Evolutionary conservation across 1,140 invertebrate genomes (phyloP), one percentile per base, ranked within the genome.

Genomic region (Coptotermes formosanus): DNA sequence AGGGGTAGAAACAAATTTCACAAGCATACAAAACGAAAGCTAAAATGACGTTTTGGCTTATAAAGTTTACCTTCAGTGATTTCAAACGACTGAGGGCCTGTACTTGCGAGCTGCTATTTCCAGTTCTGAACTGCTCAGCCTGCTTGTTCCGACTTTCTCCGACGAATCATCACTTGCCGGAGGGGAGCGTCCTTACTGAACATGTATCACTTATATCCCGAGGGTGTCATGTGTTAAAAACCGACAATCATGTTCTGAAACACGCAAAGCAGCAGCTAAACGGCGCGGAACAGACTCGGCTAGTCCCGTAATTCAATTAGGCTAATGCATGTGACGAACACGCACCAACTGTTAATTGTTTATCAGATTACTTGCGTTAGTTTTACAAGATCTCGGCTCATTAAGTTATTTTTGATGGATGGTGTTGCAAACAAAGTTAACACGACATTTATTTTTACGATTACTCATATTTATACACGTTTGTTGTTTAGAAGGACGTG

Each of bases 141-240:
- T 55, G 52, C 1, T 21, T 16, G 52, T 21, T 55, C 14, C 2
- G 52, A 55, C 19, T 12, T 55, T 16, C 52, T 55, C 52, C 19
- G 52, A 55, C 52, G 19, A 19, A 55, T 55, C 19, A 16, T 55
- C 19, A 55, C 52, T 55, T 55, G 52, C 4, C 52, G 64, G 9
- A 75, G 64, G 64, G 64, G n/a, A 75, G 64, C n/a, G 25, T 8
- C 64, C 25, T 75, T 9, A 9, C 7, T 75, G n/a, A 30, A 75
- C 64, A 75, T 75, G 14, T 75, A 75, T 75, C 64, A 75, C 64
- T 75, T 30, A n/a, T 75, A 30, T 16, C 64, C 64, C 64, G 25
- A 75, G 64, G 64, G 64, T 75, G 64, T 75, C 64, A 75, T 75
- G 64, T 75, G 64, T 75, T 75, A 75, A 75, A 75, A 75, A 75